Evolutionary conservation across 2,113 vertebrate species (phyloP), one percentile per base, ranked within the genome.

Genomic region (Rousettus leschenaultii): DNA sequence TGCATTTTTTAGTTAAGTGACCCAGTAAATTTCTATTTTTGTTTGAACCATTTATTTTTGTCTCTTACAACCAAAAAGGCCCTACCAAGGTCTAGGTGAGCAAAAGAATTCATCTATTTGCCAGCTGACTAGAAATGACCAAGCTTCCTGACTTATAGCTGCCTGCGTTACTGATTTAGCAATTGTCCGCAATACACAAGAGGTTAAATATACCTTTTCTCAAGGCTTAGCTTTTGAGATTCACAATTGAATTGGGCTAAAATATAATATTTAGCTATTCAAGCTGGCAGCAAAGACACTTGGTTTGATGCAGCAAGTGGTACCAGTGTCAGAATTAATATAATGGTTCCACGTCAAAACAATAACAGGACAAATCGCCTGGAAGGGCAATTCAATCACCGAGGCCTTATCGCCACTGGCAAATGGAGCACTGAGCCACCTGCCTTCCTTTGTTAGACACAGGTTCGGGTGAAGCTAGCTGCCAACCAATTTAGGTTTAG

Each of bases 291-390:
- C 77, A 82, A 45, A 84, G 86, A 91, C 43, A 57, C 70, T 93
- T 65, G 95, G 75, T 82, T 82, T 89, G 71, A 85, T 84, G 83
- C 7, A 89, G 83, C 51, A 51, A 88, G 74, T 16, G 4, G 48
- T 90, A 35, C 86, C 86, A 82, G 22, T 87, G 92, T 97, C 94
- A 95, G 74, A 71, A 92, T 94, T 93, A 89, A 96, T 96, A 57
- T 40, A 93, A 96, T 89, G 91, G 21, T 71, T 84, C 48, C 38
- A 38, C 92, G 84, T 97, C 84, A 90, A 94, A 97, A 97, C 59
- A 94, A 40, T 70, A 86, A 83, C 68, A 40, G 66, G 48, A 57
- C 16, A 93, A 90, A 90, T 97, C 92, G 90, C 87, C 65, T 43
- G 80, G 89, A 90, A 96, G 90, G 87, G 45, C 86, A 80, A 12